Evolutionary conservation across 2,888 invertebrate genomes (phyloP).

Genomic region (Tinea trinotella): DNA sequence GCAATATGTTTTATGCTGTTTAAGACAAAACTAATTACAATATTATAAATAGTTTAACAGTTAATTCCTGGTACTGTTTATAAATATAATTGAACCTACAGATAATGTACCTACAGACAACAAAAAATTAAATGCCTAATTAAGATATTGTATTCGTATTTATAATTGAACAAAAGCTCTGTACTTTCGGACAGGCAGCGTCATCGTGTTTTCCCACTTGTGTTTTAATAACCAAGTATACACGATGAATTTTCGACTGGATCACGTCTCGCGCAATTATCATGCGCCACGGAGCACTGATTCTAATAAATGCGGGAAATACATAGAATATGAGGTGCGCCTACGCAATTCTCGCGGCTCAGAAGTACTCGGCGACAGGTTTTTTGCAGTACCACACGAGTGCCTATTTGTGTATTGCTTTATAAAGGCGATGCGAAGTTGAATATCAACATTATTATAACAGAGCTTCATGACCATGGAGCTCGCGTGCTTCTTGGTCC

Average conservation of each 20-base stretch:
- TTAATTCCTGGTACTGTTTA: background rate
- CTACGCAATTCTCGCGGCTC: slow-evolving; percentile 41
- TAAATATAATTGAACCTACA: background rate
- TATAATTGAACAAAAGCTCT: background rate
- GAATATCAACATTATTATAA: slow-evolving; percentile 51
- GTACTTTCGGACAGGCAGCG: slow-evolving; percentile 22
- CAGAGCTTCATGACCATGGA: slow-evolving; percentile 59
- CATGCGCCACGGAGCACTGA: slow-evolving; percentile 32
- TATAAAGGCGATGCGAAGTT: slow-evolving; percentile 53
- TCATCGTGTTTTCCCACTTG: slow-evolving; percentile 33
- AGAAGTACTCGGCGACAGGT: slow-evolving; percentile 15
- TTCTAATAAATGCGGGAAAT: slow-evolving; percentile 30
- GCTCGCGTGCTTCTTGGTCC: slow-evolving; percentile 48
- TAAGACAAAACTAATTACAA: background rate
- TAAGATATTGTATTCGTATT: background rate
- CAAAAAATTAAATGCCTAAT: no score
- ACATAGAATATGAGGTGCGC: slow-evolving; percentile 41
- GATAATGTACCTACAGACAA: no score
- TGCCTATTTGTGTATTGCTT: slow-evolving; percentile 62
- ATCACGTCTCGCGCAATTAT: slow-evolving; percentile 29
- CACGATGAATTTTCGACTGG: slow-evolving; percentile 34
- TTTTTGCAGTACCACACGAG: slow-evolving; percentile 26
- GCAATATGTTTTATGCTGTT: background rate
- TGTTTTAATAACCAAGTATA: background rate
- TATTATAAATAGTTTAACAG: no score